These are phyloP conservation scores for Tragelaphus scriptus DNA, from an alignment of 2,113 vertebrate species.

Conservation along the genomic window DNA sequence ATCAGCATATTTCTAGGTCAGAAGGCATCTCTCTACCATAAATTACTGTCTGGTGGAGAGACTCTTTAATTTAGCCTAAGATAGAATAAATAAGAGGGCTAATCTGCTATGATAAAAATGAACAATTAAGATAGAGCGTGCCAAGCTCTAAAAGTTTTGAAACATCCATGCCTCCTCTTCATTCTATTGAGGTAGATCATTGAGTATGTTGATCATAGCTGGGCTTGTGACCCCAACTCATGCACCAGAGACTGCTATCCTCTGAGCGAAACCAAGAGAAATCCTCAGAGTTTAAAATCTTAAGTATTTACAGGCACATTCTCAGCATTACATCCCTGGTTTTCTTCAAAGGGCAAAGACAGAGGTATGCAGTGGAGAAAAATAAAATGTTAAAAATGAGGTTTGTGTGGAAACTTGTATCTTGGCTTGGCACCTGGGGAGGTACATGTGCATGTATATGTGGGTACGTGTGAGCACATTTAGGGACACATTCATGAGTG, in stretches of 20 bases:
- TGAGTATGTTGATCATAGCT: neutral
- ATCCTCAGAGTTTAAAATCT: slow-evolving; percentile 59
- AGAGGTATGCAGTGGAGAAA: slow-evolving; percentile 61
- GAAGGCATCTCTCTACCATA: neutral
- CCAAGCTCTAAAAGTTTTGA: neutral
- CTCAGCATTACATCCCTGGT: slow-evolving; percentile 46
- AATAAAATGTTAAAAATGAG: slow-evolving; percentile 34
- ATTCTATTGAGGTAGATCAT: neutral
- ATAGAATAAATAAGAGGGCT: neutral
- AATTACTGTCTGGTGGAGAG: neutral
- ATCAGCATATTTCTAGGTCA: neutral
- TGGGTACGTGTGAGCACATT: neutral
- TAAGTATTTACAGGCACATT: slow-evolving; percentile 67
- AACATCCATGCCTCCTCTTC: neutral
- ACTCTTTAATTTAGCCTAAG: neutral
- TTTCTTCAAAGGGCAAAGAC: slow-evolving; percentile 25
- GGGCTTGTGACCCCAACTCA: neutral
- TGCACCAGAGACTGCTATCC: neutral
- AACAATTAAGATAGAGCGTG: neutral
- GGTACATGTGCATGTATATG: neutral
- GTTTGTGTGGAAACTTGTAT: neutral
- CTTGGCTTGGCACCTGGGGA: neutral
- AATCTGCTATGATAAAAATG: neutral
- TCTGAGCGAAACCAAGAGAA: slow-evolving; percentile 45
- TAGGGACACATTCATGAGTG: neutral